Base-by-base conservation (phyloP, 1,140 invertebrate species). In the Bombus superbus region DNA sequence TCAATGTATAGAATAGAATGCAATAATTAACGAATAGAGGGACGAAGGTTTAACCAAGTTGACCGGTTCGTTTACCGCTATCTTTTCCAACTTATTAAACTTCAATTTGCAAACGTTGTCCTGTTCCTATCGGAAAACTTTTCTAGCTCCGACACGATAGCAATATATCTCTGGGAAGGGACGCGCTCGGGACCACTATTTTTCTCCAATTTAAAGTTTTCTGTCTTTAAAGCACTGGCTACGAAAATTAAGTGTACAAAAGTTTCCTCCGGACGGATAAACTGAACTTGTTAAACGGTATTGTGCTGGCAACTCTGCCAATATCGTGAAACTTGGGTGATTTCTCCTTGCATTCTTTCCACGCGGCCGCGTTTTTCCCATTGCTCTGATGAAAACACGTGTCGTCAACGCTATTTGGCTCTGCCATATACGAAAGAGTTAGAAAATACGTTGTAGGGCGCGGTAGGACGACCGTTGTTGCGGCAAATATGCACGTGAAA, bases 121-220 rank as follows among this genome's bases (percentile, higher is more conserved):
- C 25, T 28, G 42, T 76, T 75, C 38, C 59, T 83, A 75, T 75
- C 81, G 72, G 40, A 4, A 59, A 82, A 82, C 32, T 68, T 75
- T 40, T 22, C 53, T 6, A 15, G 0, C 35, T 38, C 47, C 57
- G 71, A 66, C 81, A 28, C 59, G 25, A 66, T 40, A 76, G 59
- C 81, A n/a, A 83, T 75, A n/a, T 83, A 76, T 83, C 72, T 11
- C 3, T 35, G 8, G 11, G 71, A 44, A 47, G 57, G 42, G 28
- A 13, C 42, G 68, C 11, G 3, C 32, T 32, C 1, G 5, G 79
- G 32, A 25, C 42, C 59, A 15, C 42, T 64, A 75, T 83, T 83
- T 76, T 76, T 75, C 71, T 66, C 32, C 72, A 76, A 76, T 83
- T 83, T 83, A 75, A 83, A 83, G 32, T 76, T 83, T 47, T 15